Base-by-base conservation (phyloP, 2,888 invertebrate species). In the Chelonus formosanus region DNA sequence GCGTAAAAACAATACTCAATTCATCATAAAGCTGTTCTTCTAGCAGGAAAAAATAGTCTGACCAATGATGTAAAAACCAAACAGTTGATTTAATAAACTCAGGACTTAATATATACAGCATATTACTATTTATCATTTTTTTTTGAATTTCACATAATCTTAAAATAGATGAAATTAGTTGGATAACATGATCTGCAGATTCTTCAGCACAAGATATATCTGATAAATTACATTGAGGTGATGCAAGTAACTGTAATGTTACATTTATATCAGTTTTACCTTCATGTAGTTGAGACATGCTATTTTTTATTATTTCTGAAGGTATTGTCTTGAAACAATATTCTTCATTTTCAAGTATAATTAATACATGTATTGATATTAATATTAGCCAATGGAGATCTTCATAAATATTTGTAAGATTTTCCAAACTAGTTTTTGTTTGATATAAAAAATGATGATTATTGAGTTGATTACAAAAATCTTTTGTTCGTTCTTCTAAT, bases 301-400 rank as follows among this genome's bases (percentile, higher is more conserved):
- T 90, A 82, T 88, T 89, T 57, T 86, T 85, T 77, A 90, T 89
- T 53, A 93, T 86, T 80, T 90, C 88, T 0, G 86, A 79, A 1
- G 92, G 92, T 71, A 92, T 89, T 74, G 90, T 83, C 3, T 90
- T 87, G 0, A 87, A 87, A 80, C 92, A 91, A 0, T 4, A 6
- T 6, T 91, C 90, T 50, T 89, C 89, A 63, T 88, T 87, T 68
- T 91, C 90, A 85, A 90, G 89, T 20, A 20, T 20, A 59, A 90
- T 89, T 55, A 92, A 80, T 3, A 90, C 86, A 78, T 90, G 89
- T 74, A 93, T 93, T 82, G 84, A 69, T 61, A 96, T 90, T 76
- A 97, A 88, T 35, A 96, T 85, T 36, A 94, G 88, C 97, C 96
- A 97, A 82, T 96, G 95, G 32, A 96, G 84, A 84, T 96, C 96